Evolutionary conservation across 1,140 invertebrate species (phyloP), one percentile per base, ranked within the genome.

Genomic region (Sesamia nonagrioides): DNA sequence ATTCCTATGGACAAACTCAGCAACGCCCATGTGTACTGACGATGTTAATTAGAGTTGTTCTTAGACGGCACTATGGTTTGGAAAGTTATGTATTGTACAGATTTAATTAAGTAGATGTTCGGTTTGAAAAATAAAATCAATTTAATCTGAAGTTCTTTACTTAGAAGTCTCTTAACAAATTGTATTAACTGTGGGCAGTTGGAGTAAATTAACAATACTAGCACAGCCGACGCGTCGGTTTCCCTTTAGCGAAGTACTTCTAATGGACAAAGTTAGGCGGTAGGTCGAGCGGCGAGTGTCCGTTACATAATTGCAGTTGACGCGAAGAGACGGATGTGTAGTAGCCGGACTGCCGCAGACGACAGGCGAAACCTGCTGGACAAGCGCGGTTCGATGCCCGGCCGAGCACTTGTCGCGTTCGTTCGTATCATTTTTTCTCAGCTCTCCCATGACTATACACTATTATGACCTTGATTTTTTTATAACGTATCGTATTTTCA

Each of bases 261-360:
- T 81, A 78, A 78, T 75, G 69, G 63, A 69, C n/a, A 60, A 72
- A 71, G 54, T 71, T 72, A 72, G 52, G 73, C 73, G 68, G 27
- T 74, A 74, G 69, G 37, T 52, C 66, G 37, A 80, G 74, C 63
- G 54, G 58, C 60, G 48, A 61, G 68, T 50, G 68, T 78, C 75
- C 68, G 82, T 84, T 84, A 84, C 80, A 80, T 80, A 84, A 84
- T 83, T 80, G 76, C 77, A 74, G 60, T 77, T 82, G 80, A 84
- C 73, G 71, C 61, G 35, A 76, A 45, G 48, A 79, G 73, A 77
- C 81, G 78, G 78, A 77, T 82, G 80, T 58, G 52, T 52, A 45
- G 77, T 58, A 56, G 52, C 11, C 37, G 37, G 42, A 13, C 42
- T 45, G 61, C 17, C 68, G 60, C 74, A 77, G 74, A 69, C 50